Conservation (phyloP, 2,113 vertebrate genomes). For the Etheostoma cragini region DNA sequence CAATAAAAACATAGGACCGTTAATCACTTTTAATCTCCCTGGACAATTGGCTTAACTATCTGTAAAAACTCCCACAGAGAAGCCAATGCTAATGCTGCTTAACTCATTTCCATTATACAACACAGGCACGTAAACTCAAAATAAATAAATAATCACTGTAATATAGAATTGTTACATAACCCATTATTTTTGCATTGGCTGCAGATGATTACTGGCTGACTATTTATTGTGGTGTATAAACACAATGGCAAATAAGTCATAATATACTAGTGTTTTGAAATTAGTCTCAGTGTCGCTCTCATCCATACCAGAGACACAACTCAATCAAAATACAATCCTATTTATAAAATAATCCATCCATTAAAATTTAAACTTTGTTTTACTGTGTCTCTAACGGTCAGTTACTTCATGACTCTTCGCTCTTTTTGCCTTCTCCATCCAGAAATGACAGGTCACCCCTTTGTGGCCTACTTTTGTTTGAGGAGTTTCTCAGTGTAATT, state of each 20-base stretch:
- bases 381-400: background rate
- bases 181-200: constrained; percentile 44
- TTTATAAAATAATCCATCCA: constrained; percentile 3
- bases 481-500: constrained; percentile 62
- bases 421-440: constrained; percentile 8
- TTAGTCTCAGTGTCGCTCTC: background rate
- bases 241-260: constrained; percentile 9
- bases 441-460: constrained; percentile 33
- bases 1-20: constrained; percentile 57
- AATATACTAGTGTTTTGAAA: background rate
- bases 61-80: constrained; percentile 68
- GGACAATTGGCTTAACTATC: constrained; percentile 72
- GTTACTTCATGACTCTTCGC: constrained; percentile 2
- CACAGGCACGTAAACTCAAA: constrained; percentile 49
- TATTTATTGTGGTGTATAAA: constrained; percentile 28
- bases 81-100: constrained; percentile 54
- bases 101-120: constrained; percentile 62
- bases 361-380: background rate
- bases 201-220: constrained; percentile 49
- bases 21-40: constrained; percentile 71
- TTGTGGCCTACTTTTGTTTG: constrained; percentile 45
- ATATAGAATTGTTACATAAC: constrained; percentile 56
- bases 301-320: background rate
- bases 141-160: constrained; percentile 61
- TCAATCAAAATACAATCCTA: constrained; percentile 19